Evolutionary conservation across 2,797 vertebrate genomes (phyloP).

Genomic region (Meriones psammophilus): DNA sequence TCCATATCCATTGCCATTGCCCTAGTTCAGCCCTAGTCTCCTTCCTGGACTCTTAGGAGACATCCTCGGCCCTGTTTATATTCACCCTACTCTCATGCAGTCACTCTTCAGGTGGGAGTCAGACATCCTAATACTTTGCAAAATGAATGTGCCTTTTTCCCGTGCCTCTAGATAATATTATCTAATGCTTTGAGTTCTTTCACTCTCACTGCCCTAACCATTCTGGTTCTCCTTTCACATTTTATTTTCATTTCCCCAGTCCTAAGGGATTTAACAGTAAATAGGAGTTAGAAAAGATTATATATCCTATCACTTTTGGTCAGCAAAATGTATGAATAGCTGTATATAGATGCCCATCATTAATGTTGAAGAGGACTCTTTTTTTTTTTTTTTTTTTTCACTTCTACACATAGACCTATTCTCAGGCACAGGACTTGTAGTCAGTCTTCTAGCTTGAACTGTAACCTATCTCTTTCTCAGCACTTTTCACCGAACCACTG

Average conservation of each 20-base stretch:
- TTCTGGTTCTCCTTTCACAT: neutral
- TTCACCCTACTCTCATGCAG: neutral
- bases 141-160: neutral
- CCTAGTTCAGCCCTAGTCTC: neutral
- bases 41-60: neutral
- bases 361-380: neutral
- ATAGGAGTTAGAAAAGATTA: neutral
- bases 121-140: neutral
- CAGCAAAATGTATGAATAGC: neutral
- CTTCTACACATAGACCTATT: neutral
- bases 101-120: neutral
- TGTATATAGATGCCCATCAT: neutral
- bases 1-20: neutral
- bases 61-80: neutral
- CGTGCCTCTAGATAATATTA: neutral
- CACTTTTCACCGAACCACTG: neutral
- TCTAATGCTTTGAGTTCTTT: neutral
- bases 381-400: too few species aligned
- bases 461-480: neutral
- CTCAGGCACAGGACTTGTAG: neutral
- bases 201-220: neutral
- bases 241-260: neutral
- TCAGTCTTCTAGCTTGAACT: neutral
- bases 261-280: neutral
- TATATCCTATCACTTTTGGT: too few species aligned